phyloP scores from a whole-genome alignment of 2,888 invertebrate species.

The Cephus pulcher region DNA sequence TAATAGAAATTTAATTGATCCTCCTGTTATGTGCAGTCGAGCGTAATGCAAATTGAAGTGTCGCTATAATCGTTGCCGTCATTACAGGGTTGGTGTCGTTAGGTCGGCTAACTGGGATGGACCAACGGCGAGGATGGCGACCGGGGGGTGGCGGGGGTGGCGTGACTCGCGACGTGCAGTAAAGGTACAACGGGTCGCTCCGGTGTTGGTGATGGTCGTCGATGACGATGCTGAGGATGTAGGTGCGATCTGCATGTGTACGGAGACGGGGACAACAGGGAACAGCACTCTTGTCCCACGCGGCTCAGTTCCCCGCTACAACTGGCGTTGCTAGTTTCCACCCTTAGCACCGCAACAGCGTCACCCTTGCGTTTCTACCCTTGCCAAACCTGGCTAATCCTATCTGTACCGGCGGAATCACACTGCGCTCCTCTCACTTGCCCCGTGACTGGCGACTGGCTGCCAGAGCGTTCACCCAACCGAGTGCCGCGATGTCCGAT shows the following conservation, averaged over 20 bases:
- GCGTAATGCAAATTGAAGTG: constrained; percentile 60
- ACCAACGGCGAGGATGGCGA: constrained; percentile 8
- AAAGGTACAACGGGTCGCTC: constrained; percentile 8
- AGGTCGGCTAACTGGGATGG: not conserved
- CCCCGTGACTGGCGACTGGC: not conserved
- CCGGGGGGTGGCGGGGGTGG: constrained; percentile 18
- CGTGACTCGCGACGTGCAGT: constrained; percentile 13
- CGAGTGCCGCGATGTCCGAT: not conserved
- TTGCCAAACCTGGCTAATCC: constrained; percentile 41
- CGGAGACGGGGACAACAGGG: constrained; percentile 42
- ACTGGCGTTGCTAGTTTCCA: constrained; percentile 25
- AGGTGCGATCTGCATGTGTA: constrained; percentile 14
- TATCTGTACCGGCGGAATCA: constrained; percentile 44
- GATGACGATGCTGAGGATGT: not conserved
- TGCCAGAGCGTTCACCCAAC: not conserved
- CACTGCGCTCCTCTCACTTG: constrained; percentile 26
- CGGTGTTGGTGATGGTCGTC: not conserved
- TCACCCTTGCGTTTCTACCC: constrained; percentile 4
- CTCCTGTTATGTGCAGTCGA: constrained; percentile 59
- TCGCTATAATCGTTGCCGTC: constrained; percentile 1
- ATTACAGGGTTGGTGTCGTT: not conserved
- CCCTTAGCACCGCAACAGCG: constrained; percentile 16
- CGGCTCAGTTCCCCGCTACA: constrained; percentile 53
- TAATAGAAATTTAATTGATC: constrained; percentile 66
- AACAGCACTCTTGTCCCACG: constrained; percentile 59